These are phyloP conservation scores for Sceliomorpha sp. DNA, from an alignment of 2,888 invertebrate species.

Conservation along the genomic window DNA sequence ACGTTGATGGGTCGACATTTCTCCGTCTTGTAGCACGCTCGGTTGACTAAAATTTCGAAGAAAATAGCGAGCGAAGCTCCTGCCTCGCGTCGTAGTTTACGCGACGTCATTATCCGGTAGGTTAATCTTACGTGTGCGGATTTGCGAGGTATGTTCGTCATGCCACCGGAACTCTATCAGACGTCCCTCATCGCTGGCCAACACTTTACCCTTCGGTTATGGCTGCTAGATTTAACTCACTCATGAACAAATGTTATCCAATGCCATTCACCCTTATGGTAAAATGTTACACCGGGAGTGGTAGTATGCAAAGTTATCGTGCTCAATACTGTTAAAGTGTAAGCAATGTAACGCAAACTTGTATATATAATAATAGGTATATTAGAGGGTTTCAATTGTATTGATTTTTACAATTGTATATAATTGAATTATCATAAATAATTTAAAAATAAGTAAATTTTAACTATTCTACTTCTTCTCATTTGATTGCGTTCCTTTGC, in stretches of 20 bases:
- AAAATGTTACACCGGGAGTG: conserved; percentile 5
- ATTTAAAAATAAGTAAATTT: too few species aligned
- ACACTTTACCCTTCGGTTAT: conserved; percentile 12
- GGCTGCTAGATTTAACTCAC: conserved; percentile 32
- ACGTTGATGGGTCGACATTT: conserved; percentile 10
- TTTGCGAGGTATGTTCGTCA: conserved; percentile 37
- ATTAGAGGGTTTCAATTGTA: too few species aligned
- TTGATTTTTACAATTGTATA: too few species aligned
- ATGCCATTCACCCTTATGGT: conserved; percentile 23
- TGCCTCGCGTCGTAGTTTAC: conserved; percentile 20
- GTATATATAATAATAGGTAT: too few species aligned
- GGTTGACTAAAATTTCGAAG: conserved; percentile 7
- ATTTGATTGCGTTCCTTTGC: too few species aligned
- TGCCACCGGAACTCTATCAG: conserved; percentile 9
- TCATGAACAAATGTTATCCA: conserved; percentile 32
- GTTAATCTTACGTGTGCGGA: conserved; percentile 61
- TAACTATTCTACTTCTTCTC: too few species aligned
- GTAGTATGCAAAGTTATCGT: too few species aligned
- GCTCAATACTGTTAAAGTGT: too few species aligned
- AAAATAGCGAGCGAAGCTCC: conserved; percentile 16
- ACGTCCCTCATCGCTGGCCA: conserved; percentile 25
- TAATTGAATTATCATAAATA: too few species aligned
- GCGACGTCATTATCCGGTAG: conserved; percentile 62
- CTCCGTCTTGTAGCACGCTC: too few species aligned
- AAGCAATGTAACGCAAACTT: too few species aligned